Evolutionary conservation across 2,888 invertebrate genomes (phyloP).

Genomic region (Anthophora plumipes): DNA sequence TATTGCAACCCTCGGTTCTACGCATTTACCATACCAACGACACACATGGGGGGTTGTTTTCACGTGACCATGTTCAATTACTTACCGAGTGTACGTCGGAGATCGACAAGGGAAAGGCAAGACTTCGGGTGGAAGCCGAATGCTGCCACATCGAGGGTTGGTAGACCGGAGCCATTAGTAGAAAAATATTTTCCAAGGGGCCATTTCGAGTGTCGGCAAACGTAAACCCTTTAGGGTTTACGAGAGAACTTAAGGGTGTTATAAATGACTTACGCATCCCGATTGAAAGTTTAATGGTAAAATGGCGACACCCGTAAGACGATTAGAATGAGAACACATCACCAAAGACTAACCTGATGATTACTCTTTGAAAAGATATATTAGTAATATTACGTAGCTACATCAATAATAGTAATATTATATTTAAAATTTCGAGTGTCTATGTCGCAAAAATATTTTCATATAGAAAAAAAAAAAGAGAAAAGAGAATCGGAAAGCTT

Average conservation of each 20-base stretch:
- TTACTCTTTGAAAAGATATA: neutral
- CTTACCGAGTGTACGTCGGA: conserved; percentile 58
- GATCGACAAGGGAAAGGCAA: conserved; percentile 56
- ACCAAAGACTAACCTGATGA: too few species aligned
- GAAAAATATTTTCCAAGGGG: conserved; percentile 84
- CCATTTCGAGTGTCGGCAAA: conserved; percentile 77
- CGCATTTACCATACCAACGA: conserved; percentile 33
- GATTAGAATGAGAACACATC: neutral
- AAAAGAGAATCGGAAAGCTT: neutral
- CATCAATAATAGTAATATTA: neutral
- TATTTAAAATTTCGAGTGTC: too few species aligned
- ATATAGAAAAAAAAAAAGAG: too few species aligned
- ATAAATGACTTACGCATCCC: conserved; percentile 78
- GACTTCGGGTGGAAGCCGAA: conserved; percentile 53
- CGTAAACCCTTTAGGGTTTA: conserved; percentile 78
- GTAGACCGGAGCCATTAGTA: conserved; percentile 82
- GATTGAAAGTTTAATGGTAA: conserved; percentile 81
- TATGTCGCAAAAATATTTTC: too few species aligned
- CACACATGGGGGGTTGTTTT: conserved; percentile 60
- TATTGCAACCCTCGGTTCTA: conserved; percentile 37
- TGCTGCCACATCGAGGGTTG: conserved; percentile 65
- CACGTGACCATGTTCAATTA: conserved; percentile 73
- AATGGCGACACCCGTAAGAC: conserved; percentile 74
- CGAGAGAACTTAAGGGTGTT: conserved; percentile 60
- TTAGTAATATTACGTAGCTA: neutral